Evolutionary conservation across 2,888 invertebrate species (phyloP).

Genomic region (Diaphora mendica): DNA sequence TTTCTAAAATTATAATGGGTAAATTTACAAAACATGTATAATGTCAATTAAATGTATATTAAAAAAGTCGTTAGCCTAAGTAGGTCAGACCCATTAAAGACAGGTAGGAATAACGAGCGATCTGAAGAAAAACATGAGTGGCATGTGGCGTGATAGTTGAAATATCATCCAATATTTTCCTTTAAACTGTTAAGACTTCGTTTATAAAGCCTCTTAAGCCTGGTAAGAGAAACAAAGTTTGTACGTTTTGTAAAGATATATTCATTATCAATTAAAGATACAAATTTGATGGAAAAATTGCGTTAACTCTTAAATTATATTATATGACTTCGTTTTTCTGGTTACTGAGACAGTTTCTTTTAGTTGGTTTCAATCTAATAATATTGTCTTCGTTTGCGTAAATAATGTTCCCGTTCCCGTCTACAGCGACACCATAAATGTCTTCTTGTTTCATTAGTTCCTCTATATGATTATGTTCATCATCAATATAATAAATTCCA

Average conservation of each 20-base stretch:
- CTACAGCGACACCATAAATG: conserved; percentile 53
- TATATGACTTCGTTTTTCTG: neutral
- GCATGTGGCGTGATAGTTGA: too few relatives aligned
- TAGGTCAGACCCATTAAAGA: neutral
- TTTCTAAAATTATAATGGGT: too few relatives aligned
- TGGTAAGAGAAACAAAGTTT: conserved; percentile 26
- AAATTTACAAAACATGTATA: too few relatives aligned
- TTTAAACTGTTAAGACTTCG: too few relatives aligned
- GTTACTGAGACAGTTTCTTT: conserved; percentile 28
- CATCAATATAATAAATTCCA: conserved; percentile 48
- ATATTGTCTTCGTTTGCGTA: conserved; percentile 53
- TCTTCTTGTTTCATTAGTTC: conserved; percentile 30
- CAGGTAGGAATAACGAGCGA: conserved; percentile 43
- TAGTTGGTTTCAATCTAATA: conserved; percentile 50
- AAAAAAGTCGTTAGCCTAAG: neutral
- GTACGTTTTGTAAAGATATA: neutral
- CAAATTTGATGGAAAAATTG: neutral
- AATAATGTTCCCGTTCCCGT: conserved; percentile 53
- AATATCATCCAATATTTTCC: too few relatives aligned
- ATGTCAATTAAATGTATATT: too few relatives aligned
- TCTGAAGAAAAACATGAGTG: conserved; percentile 46
- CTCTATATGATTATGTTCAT: conserved; percentile 30
- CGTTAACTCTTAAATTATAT: neutral
- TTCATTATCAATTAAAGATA: neutral
- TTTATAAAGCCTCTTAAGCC: neutral